These are phyloP conservation scores for Serilophus lunatus DNA, from an alignment of 2,113 vertebrate genomes.

Conservation along the genomic window DNA sequence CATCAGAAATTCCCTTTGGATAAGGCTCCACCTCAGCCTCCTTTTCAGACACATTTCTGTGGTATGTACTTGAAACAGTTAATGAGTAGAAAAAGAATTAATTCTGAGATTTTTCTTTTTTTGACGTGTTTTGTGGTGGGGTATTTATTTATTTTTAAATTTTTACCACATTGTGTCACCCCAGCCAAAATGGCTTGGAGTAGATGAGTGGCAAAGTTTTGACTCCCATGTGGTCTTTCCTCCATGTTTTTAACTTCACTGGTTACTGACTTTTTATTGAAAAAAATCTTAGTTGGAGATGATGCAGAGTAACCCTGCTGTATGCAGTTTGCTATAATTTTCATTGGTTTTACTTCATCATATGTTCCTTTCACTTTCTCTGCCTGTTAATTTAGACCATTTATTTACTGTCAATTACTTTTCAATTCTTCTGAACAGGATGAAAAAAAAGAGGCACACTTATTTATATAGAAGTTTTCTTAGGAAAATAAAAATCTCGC, in stretches of 20 bases:
- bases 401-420: background rate
- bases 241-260: background rate
- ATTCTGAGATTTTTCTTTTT: rapidly evolving
- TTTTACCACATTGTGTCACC: background rate
- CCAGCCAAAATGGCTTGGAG: background rate
- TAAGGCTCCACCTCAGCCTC: conserved; percentile 88
- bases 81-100: background rate
- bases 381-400: background rate
- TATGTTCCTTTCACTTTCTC: background rate
- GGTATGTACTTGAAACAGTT: conserved; percentile 74
- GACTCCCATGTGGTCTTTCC: background rate
- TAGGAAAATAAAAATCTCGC: background rate
- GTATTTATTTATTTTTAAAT: background rate
- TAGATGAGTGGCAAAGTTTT: background rate
- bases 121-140: background rate
- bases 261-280: background rate
- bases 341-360: background rate
- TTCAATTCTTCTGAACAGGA: background rate
- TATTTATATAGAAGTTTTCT: background rate
- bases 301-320: background rate
- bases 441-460: background rate
- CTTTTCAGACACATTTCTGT: conserved; percentile 92
- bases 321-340: background rate
- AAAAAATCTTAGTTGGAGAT: background rate
- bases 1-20: conserved; percentile 89